These are phyloP conservation scores for Noturus placidus DNA, from an alignment of 2,113 vertebrate species.

Conservation along the genomic window DNA sequence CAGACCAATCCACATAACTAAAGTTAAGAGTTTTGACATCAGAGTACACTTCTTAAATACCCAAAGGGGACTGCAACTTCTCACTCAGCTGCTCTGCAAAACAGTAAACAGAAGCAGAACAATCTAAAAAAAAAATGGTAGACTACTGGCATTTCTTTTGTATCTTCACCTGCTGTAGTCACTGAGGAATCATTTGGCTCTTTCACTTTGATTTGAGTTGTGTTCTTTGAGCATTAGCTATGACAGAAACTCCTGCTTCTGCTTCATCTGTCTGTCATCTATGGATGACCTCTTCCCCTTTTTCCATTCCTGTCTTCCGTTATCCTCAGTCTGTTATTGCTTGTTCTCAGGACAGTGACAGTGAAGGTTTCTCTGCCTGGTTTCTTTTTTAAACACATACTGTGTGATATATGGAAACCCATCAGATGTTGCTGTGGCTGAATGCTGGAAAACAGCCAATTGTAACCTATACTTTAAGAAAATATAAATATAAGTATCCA, in stretches of 20 bases:
- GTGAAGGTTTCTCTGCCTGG: not conserved
- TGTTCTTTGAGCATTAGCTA: constrained; percentile 6
- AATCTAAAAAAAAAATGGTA: not conserved
- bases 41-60: not conserved
- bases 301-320: constrained; percentile 13
- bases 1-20: not conserved
- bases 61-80: not conserved
- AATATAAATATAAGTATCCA: not conserved
- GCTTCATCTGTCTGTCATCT: constrained; percentile 26
- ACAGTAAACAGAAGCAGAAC: not conserved
- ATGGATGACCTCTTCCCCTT: constrained; percentile 16
- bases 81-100: not conserved
- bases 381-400: not conserved
- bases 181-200: constrained; percentile 15
- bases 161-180: not conserved
- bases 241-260: constrained; percentile 2
- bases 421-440: not conserved
- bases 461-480: not conserved
- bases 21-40: not conserved
- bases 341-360: constrained; percentile 9
- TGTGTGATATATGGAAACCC: not conserved
- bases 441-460: not conserved
- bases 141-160: not conserved
- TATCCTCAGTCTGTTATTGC: constrained; percentile 7
- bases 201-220: constrained; percentile 10